These are phyloP conservation scores for Pyrgilauda ruficollis DNA, from an alignment of 2,113 vertebrate species.

Conservation along the genomic window DNA sequence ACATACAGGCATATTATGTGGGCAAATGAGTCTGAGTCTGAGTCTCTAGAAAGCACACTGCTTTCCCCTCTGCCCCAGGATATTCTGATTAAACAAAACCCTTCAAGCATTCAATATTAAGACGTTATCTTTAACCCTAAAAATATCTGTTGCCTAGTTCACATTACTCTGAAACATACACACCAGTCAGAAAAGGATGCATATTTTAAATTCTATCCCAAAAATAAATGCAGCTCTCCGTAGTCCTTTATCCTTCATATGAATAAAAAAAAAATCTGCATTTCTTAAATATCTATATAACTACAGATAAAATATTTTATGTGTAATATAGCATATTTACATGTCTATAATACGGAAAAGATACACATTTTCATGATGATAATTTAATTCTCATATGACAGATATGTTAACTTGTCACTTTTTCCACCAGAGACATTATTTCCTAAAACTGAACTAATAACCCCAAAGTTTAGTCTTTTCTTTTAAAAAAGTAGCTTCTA, in stretches of 20 bases:
- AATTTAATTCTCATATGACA: neutral
- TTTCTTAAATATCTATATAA: neutral
- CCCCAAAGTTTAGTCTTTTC: neutral
- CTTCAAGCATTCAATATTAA: neutral
- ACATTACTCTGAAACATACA: neutral
- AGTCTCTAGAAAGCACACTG: neutral
- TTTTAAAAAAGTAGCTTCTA: neutral
- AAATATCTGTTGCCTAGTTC: neutral
- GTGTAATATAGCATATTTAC: neutral
- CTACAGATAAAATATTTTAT: neutral
- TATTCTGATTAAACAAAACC: neutral
- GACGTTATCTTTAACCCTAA: neutral
- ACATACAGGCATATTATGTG: neutral
- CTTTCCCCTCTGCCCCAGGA: fast-evolving
- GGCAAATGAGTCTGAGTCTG: neutral
- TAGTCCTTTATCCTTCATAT: neutral
- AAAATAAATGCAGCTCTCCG: neutral
- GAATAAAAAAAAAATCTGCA: neutral
- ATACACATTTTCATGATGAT: neutral
- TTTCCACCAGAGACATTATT: neutral
- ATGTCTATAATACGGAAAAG: neutral
- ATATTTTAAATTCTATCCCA: neutral
- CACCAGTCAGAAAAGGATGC: neutral
- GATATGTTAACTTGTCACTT: neutral
- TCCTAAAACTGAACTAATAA: neutral